These are phyloP conservation scores for Crambe crambe DNA, from an alignment of 37 sponge, comb jelly and placozoan genomes.

Conservation along the genomic window DNA sequence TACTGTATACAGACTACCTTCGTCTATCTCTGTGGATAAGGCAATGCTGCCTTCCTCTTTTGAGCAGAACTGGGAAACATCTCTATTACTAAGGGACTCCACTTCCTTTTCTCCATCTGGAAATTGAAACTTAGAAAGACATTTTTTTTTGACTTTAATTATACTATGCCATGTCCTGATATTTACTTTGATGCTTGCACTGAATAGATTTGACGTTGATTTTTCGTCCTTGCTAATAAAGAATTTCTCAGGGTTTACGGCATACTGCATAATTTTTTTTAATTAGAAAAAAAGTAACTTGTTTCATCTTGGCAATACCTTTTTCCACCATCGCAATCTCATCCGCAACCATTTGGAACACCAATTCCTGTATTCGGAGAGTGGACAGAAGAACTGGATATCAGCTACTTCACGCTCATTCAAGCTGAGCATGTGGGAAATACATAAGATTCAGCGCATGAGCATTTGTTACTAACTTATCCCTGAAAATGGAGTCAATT, in stretches of 20 bases:
- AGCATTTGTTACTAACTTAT: background rate
- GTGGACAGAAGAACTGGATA: slow-evolving; percentile 33
- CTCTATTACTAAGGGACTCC: slow-evolving; percentile 8
- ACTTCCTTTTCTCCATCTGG: slow-evolving; percentile 14
- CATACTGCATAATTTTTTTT: background rate
- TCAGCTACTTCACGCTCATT: slow-evolving; percentile 17
- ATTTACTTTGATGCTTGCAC: background rate
- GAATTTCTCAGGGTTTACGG: background rate
- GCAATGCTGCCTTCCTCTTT: background rate
- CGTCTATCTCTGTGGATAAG: background rate
- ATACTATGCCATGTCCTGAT: too few relatives aligned
- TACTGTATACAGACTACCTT: background rate
- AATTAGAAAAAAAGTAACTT: background rate
- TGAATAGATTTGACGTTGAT: background rate
- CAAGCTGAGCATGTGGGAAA: background rate
- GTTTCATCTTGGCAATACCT: slow-evolving; percentile 13
- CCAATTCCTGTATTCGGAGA: slow-evolving; percentile 10
- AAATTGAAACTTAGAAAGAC: slow-evolving; percentile 11
- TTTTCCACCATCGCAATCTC: slow-evolving; percentile 65
- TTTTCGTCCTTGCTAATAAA: background rate
- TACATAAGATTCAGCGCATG: too few relatives aligned
- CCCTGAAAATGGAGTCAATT: background rate
- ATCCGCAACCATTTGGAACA: slow-evolving; percentile 57
- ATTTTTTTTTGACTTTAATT: too few relatives aligned
- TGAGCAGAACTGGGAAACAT: background rate